phyloP scores from a whole-genome alignment of 2,113 vertebrate genomes.

The Arvicanthis niloticus region DNA sequence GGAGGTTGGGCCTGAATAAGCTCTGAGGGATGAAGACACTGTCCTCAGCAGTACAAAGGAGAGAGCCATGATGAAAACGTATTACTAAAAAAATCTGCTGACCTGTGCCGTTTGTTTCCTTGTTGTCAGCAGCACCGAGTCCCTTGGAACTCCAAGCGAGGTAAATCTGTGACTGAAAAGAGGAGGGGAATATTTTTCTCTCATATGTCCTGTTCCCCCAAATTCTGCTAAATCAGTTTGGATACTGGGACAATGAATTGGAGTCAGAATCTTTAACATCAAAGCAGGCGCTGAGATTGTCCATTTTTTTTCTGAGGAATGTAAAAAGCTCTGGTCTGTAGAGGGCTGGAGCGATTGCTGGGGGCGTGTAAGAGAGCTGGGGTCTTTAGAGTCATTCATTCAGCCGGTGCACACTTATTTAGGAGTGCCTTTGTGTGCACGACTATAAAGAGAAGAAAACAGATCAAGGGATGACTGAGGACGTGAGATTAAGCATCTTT shows the following conservation, averaged over 20 bases:
- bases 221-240: constrained; percentile 61
- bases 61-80: constrained; percentile 50
- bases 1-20: constrained; percentile 1
- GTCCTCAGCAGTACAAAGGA: neutral
- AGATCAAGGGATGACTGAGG: neutral
- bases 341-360: neutral
- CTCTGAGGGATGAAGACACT: neutral
- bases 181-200: constrained; percentile 40
- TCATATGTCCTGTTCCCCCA: constrained; percentile 25
- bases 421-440: neutral
- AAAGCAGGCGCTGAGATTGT: neutral
- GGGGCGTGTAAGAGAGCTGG: neutral
- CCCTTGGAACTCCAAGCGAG: constrained; percentile 63
- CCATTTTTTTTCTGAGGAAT: neutral
- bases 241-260: constrained; percentile 32
- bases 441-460: neutral
- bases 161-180: constrained; percentile 54
- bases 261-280: constrained; percentile 48
- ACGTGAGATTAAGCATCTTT: neutral
- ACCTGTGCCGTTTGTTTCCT: constrained; percentile 42
- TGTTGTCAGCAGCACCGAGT: constrained; percentile 68
- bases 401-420: neutral
- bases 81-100: constrained; percentile 70
- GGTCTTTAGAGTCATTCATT: neutral
- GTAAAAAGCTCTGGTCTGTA: neutral